A percentile compares a stretch with the other conserved stretches of the same genome.
Evolutionary conservation across 2,113 vertebrate species (phyloP).

Genomic region (Microcebus lehilahytsara): DNA sequence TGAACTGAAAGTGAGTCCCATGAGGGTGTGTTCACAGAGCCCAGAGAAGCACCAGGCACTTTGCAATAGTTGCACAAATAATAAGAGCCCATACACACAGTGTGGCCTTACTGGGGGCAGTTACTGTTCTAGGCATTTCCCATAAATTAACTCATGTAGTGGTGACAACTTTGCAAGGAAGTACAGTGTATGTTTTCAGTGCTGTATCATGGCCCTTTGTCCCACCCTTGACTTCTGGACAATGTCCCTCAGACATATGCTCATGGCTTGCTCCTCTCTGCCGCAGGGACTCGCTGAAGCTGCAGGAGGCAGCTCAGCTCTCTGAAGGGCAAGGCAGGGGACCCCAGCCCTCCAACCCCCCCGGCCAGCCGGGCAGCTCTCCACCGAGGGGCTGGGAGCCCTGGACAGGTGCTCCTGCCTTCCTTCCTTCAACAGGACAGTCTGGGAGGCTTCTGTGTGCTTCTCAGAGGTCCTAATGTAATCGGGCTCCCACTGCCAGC

Average conservation of each 20-base stretch:
- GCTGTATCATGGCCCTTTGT: neutral
- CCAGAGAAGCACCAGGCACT: neutral
- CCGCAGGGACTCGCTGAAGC: neutral
- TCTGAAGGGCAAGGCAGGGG: neutral
- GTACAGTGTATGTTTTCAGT: rapidly evolving
- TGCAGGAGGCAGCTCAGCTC: neutral
- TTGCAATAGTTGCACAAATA: neutral
- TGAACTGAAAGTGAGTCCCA: neutral
- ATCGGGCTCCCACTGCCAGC: rapidly evolving
- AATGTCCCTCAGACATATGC: neutral
- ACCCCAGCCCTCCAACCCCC: neutral
- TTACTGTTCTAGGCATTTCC: neutral
- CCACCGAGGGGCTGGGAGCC: neutral
- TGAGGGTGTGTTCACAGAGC: neutral
- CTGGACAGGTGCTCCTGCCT: neutral
- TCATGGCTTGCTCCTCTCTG: neutral
- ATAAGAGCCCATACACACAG: neutral
- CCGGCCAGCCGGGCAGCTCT: neutral
- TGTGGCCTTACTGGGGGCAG: no score
- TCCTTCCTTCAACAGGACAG: neutral
- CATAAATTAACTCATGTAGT: neutral
- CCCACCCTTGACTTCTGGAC: neutral
- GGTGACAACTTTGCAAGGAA: neutral
- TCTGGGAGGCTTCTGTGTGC: neutral
- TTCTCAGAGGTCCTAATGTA: neutral